These are phyloP conservation scores for Asbolus verrucosus DNA, from an alignment of 1,140 invertebrate genomes.

Conservation along the genomic window DNA sequence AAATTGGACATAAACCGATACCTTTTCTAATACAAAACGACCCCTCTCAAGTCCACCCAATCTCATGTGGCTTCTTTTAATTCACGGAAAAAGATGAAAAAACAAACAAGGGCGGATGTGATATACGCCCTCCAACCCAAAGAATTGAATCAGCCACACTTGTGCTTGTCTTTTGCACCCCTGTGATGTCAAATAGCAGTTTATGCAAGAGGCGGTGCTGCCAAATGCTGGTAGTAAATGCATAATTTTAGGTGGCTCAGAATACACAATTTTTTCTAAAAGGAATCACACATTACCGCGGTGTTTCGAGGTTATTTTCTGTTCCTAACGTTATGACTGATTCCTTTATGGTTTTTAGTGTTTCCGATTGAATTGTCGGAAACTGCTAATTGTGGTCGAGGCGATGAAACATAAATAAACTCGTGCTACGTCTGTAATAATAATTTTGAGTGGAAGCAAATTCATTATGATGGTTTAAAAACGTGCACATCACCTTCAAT, in stretches of 20 bases:
- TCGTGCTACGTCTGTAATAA: slow-evolving; percentile 7
- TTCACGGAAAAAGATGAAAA: slow-evolving; percentile 13
- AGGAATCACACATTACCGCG: slow-evolving; percentile 16
- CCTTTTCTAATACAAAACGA: neutral
- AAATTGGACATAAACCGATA: slow-evolving; percentile 26
- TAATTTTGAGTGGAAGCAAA: slow-evolving; percentile 2
- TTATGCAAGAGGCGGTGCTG: slow-evolving; percentile 33
- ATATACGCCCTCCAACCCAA: slow-evolving; percentile 16
- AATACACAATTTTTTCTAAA: neutral
- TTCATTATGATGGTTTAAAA: slow-evolving; percentile 19
- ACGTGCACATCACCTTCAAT: slow-evolving; percentile 12
- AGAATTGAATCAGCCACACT: slow-evolving; percentile 36
- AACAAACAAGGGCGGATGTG: slow-evolving; percentile 12
- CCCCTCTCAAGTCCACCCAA: slow-evolving; percentile 1
- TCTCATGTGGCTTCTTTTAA: neutral
- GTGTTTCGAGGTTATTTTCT: too few species aligned
- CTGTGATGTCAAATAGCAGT: slow-evolving; percentile 34
- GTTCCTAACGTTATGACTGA: too few species aligned
- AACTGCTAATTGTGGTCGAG: slow-evolving; percentile 33
- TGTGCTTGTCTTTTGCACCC: slow-evolving; percentile 36
- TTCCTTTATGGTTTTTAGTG: slow-evolving; percentile 28
- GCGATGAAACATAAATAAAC: slow-evolving; percentile 25
- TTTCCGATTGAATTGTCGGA: slow-evolving; percentile 34
- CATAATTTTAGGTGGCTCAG: slow-evolving; percentile 14
- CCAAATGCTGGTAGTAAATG: slow-evolving; percentile 15